A percentile compares a stretch with the other conserved stretches of the same genome.
Evolutionary conservation across 2,797 vertebrate genomes (phyloP).

Genomic region (Zalophus californianus): DNA sequence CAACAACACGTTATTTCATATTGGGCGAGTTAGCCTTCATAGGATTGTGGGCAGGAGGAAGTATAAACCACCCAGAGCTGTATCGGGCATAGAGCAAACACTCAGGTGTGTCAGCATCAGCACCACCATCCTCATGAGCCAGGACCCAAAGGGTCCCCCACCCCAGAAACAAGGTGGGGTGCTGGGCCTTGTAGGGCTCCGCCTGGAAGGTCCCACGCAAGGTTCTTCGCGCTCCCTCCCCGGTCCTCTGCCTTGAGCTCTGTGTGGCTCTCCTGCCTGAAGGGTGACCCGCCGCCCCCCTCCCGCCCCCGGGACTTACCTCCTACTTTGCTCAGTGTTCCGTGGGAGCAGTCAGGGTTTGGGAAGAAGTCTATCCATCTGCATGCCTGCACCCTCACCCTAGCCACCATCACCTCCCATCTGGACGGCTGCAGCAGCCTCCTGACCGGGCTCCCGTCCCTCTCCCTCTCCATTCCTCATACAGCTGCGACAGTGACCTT

Average conservation of each 20-base stretch:
- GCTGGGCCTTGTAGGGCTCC: neutral
- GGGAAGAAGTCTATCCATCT: neutral
- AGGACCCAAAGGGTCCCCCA: neutral
- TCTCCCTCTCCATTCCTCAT: neutral
- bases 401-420: too few species aligned
- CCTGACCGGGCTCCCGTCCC: neutral
- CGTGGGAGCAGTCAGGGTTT: neutral
- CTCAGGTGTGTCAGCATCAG: accelerated
- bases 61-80: neutral
- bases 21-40: neutral
- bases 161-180: neutral
- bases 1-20: neutral
- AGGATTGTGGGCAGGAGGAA: neutral
- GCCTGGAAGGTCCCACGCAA: neutral
- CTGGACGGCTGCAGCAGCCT: neutral
- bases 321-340: neutral
- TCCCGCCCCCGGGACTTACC: neutral
- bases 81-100: neutral
- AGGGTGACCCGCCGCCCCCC: too few species aligned
- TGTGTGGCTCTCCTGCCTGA: neutral
- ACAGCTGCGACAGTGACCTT: neutral
- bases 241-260: neutral
- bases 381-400: too few species aligned
- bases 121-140: neutral
- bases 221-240: too few species aligned